Base-by-base conservation (phyloP, 2,797 vertebrate species). In the Mycteria americana region DNA sequence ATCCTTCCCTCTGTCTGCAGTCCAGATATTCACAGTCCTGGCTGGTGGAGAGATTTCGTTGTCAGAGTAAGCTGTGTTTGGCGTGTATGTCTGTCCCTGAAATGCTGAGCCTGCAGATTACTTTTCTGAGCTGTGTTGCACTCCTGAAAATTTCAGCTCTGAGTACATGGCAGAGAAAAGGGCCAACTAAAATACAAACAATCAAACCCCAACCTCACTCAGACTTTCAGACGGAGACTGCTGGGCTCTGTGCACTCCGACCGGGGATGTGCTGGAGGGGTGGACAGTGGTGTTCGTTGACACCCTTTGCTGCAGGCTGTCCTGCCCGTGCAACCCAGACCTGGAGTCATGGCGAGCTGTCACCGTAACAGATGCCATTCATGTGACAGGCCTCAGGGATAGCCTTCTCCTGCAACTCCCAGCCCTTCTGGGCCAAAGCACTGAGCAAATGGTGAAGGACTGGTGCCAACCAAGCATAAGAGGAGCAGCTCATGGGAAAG, bases 371-470 rank as follows among this genome's bases (percentile, higher is more conserved):
- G 60, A 30, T 22, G 27, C 13, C n/a, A 4, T 59, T 59, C 33
- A 9, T 25, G 6, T 50, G 22, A 53, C 53, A 46, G 67, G 46
- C 62, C 33, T 70, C 45, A n/a, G 31, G 35, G 41, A 9, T 4
- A 41, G 13, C 16, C 41, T 84, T 75, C 39, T 74, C 18, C 27
- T 86, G 43, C 17, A 46, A 5, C 31, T 78, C 19, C 37, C 37
- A 54, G 54, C 9, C 33, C 35, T 70, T 79, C 56, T 41, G 72
- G 77, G 69, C 31, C 73, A 72, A 72, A 67, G 19, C 27, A 33
- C 54, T 0, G 2, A 69, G 69, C 35, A 28, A 59, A 35, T 16
- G 18, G 54, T 64, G 33, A 39, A 2, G 2, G 23, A 13, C 35
- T 54, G 22, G n/a, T 79, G 41, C 35, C 74, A 84, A 0, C 12